Evolutionary conservation across 2,113 vertebrate genomes (phyloP), one percentile per base, ranked within the genome.

Genomic region (Macquaria ambigua): DNA sequence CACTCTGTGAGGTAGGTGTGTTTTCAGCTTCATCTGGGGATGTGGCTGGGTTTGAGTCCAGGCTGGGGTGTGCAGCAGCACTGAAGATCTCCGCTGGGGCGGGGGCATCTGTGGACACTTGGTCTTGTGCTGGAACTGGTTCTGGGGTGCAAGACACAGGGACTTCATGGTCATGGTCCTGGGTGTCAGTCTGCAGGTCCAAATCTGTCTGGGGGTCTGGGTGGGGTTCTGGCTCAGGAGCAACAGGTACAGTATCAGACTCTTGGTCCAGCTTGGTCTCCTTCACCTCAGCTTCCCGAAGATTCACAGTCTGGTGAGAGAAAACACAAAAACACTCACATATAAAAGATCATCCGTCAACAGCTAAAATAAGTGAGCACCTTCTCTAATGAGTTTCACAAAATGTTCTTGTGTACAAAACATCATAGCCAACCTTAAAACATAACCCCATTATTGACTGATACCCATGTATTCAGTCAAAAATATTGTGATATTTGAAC

Each of bases 1-100:
- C 89, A 76, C 93, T 96, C 90, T 96, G 93, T 96, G 98, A 99
- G 98, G 97, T 99, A 99, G 98, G 95, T 93, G 95, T 93, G 94
- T 93, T 93, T 96, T 96, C 75, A 89, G 87, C 84, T 89, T 93
- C 82, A 79, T 93, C 69, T 77, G 72, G 48, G 48, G 84, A 39
- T 86, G 88, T 56, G 68, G 82, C 69, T 34, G 82, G 71, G 41
- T 53, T 21, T 0, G 82, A 64, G 74, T 93, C 88, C 61, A 73
- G 61, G 52, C 48, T 83, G 23, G 86, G 76, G 18, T 85, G 41
- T 52, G 62, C 68, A 71, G 66, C 62, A 9, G 79, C 86, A 63
- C 59, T 58, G 59, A 53, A n/a, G 37, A 23, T 53, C 61, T 92
- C 92, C 53, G 73, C 71, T 14, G 74, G 56, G 53, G 82, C 20